Conservation (phyloP, 2,113 vertebrate genomes). For the Lepisosteus oculatus region DNA sequence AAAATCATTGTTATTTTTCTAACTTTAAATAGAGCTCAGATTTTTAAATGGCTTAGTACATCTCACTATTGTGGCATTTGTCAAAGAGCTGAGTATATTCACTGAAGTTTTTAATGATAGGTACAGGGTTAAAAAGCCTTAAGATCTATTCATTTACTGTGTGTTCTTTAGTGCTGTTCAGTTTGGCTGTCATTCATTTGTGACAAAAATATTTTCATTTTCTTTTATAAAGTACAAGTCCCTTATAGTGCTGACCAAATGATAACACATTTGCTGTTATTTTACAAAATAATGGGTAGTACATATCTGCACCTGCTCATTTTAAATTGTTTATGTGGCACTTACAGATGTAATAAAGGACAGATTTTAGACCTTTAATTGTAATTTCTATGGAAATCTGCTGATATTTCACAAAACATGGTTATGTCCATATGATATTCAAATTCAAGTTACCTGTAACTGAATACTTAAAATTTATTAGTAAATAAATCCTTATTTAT, state of each 20-base stretch:
- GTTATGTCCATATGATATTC: slow-evolving; percentile 8
- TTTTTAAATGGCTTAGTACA: slow-evolving; percentile 47
- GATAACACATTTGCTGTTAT: slow-evolving; percentile 53
- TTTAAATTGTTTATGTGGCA: slow-evolving; percentile 46
- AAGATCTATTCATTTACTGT: slow-evolving; percentile 49
- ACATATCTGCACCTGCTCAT: slow-evolving; percentile 42
- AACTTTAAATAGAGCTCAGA: slow-evolving; percentile 53
- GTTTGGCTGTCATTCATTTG: slow-evolving; percentile 31
- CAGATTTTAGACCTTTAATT: slow-evolving; percentile 29
- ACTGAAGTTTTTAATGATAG: slow-evolving; percentile 61
- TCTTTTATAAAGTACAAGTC: slow-evolving; percentile 37
- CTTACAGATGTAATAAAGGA: slow-evolving; percentile 32
- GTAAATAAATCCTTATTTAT: background rate
- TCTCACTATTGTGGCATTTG: slow-evolving; percentile 37
- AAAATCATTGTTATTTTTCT: slow-evolving; percentile 7
- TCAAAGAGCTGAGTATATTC: slow-evolving; percentile 50
- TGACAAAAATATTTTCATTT: slow-evolving; percentile 30
- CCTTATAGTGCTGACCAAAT: slow-evolving; percentile 54
- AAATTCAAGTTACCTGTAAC: slow-evolving; percentile 23
- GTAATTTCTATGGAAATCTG: slow-evolving; percentile 30
- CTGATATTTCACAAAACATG: slow-evolving; percentile 32
- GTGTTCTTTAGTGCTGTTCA: slow-evolving; percentile 32
- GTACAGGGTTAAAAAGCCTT: slow-evolving; percentile 58
- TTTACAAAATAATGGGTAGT: slow-evolving; percentile 49
- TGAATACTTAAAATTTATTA: slow-evolving; percentile 16